phyloP scores from a whole-genome alignment of 2,113 vertebrate species.

The Bombycilla garrulus region DNA sequence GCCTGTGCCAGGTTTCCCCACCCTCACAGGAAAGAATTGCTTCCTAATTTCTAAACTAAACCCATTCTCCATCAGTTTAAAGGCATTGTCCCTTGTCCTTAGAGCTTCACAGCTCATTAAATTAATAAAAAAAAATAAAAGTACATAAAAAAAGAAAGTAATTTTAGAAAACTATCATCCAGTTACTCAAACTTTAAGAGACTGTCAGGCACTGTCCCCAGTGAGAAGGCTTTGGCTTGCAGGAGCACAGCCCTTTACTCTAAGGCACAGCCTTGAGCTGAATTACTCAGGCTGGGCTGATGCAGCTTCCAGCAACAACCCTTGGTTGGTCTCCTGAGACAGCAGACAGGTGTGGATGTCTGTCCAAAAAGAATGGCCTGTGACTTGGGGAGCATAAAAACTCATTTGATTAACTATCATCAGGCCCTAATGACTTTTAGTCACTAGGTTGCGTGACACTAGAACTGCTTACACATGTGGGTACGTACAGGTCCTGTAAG shows the following conservation, averaged over 20 bases:
- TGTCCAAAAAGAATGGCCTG: not conserved
- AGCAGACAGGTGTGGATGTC: not conserved
- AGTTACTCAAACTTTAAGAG: not conserved
- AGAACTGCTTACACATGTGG: fast-evolving
- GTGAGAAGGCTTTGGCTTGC: not conserved
- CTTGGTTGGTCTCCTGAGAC: not conserved
- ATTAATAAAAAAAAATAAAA: not conserved
- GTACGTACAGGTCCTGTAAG: not conserved
- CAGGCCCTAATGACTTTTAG: not conserved
- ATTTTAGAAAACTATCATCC: not conserved
- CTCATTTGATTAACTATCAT: not conserved
- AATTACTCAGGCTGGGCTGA: not conserved
- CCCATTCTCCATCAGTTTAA: not conserved
- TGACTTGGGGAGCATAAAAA: not conserved
- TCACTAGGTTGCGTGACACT: not conserved
- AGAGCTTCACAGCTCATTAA: not conserved
- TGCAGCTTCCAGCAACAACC: not conserved
- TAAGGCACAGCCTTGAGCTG: not conserved
- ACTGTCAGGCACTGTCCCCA: not conserved
- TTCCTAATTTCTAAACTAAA: not conserved
- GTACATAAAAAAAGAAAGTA: not conserved
- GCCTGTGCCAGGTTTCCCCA: not conserved
- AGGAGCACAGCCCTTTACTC: not conserved
- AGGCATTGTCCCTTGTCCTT: not conserved
- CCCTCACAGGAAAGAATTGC: not conserved